Conservation (phyloP, 64 coral and sea anemone species). For the Montipora capricornis region DNA sequence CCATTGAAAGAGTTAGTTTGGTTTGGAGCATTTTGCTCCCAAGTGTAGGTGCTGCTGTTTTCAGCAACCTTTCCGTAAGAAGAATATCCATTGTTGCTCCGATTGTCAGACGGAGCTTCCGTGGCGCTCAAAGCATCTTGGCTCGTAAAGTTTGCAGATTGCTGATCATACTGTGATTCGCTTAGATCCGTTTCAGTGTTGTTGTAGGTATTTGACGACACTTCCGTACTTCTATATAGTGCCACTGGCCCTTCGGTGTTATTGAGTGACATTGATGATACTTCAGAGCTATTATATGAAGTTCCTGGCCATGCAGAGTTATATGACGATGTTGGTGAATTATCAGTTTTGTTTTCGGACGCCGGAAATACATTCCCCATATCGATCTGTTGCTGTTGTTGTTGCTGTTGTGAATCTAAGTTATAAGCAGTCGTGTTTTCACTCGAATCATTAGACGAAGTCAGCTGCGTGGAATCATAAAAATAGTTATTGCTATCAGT, state of each 20-base stretch:
- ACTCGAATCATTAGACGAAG: neutral
- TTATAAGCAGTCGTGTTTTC: neutral
- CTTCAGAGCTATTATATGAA: neutral
- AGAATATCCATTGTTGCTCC: neutral
- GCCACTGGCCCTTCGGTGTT: neutral
- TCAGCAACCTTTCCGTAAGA: neutral
- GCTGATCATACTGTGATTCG: slow-evolving; percentile 2
- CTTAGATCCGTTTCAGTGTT: neutral
- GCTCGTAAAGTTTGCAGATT: neutral
- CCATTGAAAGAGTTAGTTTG: neutral
- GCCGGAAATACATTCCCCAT: neutral
- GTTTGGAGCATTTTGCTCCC: neutral
- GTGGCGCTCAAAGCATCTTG: neutral
- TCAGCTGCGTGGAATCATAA: slow-evolving; percentile 1
- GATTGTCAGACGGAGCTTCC: neutral
- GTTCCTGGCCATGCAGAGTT: neutral
- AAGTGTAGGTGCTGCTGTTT: neutral
- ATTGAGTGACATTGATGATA: neutral
- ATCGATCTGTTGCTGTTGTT: neutral
- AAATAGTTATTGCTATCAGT: slow-evolving; percentile 35
- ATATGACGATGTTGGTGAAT: neutral
- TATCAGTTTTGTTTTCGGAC: neutral
- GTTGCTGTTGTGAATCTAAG: neutral
- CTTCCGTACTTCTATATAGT: neutral
- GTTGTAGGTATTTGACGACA: neutral